A percentile compares a stretch with the other conserved stretches of the same genome.
Evolutionary conservation across 92 coral and sea anemone species (phyloP).

Genomic region (Paramuricea clavata): DNA sequence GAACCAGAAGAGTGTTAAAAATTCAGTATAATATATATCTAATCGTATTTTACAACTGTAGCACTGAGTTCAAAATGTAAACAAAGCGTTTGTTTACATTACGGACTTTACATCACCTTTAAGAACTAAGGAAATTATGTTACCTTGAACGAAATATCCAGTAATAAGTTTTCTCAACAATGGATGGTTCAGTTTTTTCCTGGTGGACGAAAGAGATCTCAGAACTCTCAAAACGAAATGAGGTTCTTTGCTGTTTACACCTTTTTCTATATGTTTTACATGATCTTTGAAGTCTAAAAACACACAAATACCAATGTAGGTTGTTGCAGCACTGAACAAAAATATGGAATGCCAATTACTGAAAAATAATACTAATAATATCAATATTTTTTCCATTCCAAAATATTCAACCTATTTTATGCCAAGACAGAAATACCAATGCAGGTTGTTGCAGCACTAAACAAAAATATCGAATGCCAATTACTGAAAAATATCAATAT

Average conservation of each 20-base stretch:
- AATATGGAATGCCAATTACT: no score
- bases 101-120: neutral
- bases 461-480: no score
- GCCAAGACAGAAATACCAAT: neutral
- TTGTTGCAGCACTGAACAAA: no score
- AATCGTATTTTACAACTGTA: no score
- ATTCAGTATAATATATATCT: no score
- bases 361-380: neutral
- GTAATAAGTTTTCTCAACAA: constrained; percentile 85
- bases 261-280: constrained; percentile 91
- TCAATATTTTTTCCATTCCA: no score
- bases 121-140: neutral
- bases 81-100: no score
- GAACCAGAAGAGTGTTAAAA: no score
- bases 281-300: constrained; percentile 88
- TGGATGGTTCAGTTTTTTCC: constrained; percentile 86
- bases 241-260: constrained; percentile 92
- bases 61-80: no score
- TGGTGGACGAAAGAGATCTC: constrained; percentile 89
- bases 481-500: neutral
- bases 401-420: no score
- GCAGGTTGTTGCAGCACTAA: no score
- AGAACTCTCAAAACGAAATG: constrained; percentile 83
- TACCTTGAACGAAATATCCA: constrained; percentile 91
- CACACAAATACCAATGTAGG: neutral